These are phyloP conservation scores for Drosophila truncata DNA, from an alignment of 1,140 invertebrate species.

Conservation along the genomic window DNA sequence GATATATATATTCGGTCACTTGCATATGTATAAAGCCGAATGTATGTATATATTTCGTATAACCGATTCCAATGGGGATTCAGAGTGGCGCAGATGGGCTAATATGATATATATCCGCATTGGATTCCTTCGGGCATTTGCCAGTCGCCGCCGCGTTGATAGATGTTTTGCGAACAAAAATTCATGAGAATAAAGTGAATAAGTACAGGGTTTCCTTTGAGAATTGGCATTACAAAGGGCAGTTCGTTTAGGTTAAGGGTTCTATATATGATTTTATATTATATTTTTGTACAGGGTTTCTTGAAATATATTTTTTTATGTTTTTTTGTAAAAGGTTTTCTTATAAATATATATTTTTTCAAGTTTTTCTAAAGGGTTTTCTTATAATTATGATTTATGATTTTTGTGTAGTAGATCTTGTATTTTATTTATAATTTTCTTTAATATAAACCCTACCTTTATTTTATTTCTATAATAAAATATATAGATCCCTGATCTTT, in stretches of 20 bases:
- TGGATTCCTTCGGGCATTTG: constrained; percentile 23
- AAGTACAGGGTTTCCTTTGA: background rate
- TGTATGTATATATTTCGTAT: constrained; percentile 36
- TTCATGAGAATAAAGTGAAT: background rate
- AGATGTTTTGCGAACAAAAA: constrained; percentile 36
- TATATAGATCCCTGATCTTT: background rate
- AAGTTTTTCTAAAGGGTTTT: no score
- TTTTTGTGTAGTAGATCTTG: no score
- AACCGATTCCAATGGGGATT: constrained; percentile 31
- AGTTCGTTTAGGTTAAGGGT: background rate
- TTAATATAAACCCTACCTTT: background rate
- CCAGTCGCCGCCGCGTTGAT: constrained; percentile 26
- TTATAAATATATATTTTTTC: background rate
- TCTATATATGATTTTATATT: background rate
- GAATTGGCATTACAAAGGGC: background rate
- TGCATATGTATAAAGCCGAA: constrained; percentile 48
- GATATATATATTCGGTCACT: constrained; percentile 19
- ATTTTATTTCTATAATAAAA: background rate
- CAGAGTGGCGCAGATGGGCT: constrained; percentile 27
- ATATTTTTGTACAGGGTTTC: background rate
- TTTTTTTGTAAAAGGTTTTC: background rate
- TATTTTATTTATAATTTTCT: background rate
- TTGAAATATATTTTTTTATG: background rate
- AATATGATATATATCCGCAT: constrained; percentile 61
- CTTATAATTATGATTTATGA: no score